Conservation (phyloP, 2,113 vertebrate genomes). For the Uria aalge region DNA sequence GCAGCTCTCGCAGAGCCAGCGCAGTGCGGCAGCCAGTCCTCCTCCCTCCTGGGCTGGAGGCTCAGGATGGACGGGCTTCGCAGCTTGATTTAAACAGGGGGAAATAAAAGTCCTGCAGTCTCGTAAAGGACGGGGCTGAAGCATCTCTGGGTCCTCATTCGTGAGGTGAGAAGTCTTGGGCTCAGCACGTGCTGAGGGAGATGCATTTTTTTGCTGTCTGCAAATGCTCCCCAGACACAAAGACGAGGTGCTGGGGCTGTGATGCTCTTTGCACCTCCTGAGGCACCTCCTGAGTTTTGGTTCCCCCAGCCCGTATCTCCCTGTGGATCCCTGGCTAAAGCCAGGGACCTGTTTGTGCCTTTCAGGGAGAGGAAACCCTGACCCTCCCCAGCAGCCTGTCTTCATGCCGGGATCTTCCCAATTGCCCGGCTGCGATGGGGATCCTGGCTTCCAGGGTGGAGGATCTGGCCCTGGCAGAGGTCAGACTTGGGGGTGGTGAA, state of each 20-base stretch:
- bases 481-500: no score
- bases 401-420: not conserved
- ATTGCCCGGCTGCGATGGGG: not conserved
- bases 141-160: not conserved
- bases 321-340: not conserved
- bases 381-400: not conserved
- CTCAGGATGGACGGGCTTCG: not conserved
- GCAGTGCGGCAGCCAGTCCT: not conserved
- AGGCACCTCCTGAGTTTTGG: not conserved
- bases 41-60: not conserved
- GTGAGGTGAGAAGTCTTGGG: not conserved
- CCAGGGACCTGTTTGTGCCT: not conserved
- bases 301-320: fast-evolving
- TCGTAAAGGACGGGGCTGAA: not conserved
- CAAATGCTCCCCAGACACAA: not conserved
- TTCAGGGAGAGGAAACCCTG: not conserved
- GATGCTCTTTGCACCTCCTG: fast-evolving
- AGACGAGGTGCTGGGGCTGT: not conserved
- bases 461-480: not conserved
- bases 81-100: fast-evolving
- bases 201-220: not conserved
- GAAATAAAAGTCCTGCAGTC: not conserved
- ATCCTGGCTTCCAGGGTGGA: not conserved
- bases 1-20: not conserved
- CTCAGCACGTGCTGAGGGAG: not conserved